phyloP scores from a whole-genome alignment of 2,113 vertebrate genomes.

The Okapia johnstoni region DNA sequence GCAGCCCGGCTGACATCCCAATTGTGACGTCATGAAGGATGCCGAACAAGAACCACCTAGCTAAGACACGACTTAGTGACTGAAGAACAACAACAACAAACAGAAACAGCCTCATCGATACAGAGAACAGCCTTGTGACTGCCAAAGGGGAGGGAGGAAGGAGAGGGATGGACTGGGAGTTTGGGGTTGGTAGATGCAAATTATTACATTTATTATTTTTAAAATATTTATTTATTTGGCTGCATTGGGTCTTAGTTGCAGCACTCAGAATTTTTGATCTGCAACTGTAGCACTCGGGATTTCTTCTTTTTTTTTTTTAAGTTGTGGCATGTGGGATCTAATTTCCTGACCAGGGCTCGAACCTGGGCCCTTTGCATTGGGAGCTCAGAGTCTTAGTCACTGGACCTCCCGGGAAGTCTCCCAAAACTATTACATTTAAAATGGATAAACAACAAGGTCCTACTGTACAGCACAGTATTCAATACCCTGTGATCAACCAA shows the following conservation, averaged over 20 bases:
- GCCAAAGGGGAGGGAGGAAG: neutral
- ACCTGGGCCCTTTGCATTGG: neutral
- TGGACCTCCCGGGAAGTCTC: neutral
- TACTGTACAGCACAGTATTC: neutral
- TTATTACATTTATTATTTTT: neutral
- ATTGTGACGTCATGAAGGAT: fast-evolving
- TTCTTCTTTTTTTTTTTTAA: neutral
- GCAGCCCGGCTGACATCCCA: fast-evolving
- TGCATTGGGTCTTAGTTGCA: neutral
- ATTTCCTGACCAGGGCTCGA: neutral
- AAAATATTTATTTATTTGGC: neutral
- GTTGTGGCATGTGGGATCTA: neutral
- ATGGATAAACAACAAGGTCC: neutral
- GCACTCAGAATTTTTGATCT: neutral
- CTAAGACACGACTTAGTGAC: neutral
- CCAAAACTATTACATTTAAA: neutral
- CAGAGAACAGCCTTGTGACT: neutral
- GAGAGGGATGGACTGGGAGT: neutral
- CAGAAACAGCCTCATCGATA: neutral
- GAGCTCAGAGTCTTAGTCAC: neutral
- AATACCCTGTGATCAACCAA: neutral
- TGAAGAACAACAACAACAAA: neutral
- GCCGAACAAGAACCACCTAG: neutral
- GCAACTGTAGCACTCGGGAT: neutral
- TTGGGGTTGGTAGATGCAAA: neutral